Conservation (phyloP, 2,888 invertebrate species). For the Xanthia icteritia region DNA sequence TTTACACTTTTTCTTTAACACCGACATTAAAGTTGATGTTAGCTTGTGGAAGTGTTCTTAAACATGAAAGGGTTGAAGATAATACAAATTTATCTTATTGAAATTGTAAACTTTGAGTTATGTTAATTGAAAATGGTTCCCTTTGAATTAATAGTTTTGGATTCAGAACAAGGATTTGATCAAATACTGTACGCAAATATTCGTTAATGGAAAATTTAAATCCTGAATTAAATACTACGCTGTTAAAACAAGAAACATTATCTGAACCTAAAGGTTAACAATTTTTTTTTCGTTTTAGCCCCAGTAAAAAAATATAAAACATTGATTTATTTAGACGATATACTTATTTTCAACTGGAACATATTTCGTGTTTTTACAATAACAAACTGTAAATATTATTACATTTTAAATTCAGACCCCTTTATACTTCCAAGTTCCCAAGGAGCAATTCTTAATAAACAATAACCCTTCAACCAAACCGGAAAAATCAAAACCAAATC, state of each 20-base stretch:
- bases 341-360: background rate
- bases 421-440: conserved; percentile 32
- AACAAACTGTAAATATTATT: conserved; percentile 40
- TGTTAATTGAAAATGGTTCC: conserved; percentile 20
- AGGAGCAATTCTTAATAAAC: conserved; percentile 55
- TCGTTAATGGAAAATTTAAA: background rate
- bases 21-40: conserved; percentile 63
- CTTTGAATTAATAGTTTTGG: conserved; percentile 9
- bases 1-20: conserved; percentile 66
- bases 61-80: conserved; percentile 53
- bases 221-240: background rate
- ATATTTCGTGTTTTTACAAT: background rate
- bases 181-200: background rate
- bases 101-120: conserved; percentile 22
- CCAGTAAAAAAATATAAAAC: background rate
- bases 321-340: background rate
- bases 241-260: background rate
- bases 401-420: conserved; percentile 36
- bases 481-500: conserved; percentile 33
- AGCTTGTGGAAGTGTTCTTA: conserved; percentile 43
- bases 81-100: conserved; percentile 38
- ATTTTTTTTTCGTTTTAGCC: background rate
- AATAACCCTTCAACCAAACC: conserved; percentile 31
- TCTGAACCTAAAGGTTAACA: background rate
- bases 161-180: conserved; percentile 20